These are phyloP conservation scores for Phallusia fumigata DNA, from an alignment of 23 tunicate genomes.

Conservation along the genomic window DNA sequence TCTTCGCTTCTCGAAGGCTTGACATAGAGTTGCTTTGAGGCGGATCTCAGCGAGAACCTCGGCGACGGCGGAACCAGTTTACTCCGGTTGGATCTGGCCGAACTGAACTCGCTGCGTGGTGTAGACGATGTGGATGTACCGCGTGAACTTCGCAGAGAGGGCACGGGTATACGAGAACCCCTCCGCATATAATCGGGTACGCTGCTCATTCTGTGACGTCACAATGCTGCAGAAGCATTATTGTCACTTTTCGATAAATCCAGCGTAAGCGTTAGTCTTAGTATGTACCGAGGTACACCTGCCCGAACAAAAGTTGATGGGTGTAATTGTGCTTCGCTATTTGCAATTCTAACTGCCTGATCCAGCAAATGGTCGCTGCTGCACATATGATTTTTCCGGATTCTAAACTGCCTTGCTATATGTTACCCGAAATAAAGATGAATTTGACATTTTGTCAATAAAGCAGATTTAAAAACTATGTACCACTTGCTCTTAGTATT, in stretches of 20 bases:
- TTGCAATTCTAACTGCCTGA: no score
- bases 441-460: no score
- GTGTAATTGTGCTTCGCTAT: no score
- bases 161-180: slow-evolving; percentile 1
- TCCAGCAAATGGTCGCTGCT: no score
- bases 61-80: slow-evolving; percentile 7
- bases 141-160: background rate
- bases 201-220: background rate
- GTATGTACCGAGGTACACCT: no score
- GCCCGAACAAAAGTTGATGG: no score
- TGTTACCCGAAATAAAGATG: no score
- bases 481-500: no score
- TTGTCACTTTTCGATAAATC: background rate
- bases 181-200: background rate
- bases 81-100: slow-evolving; percentile 8
- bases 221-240: background rate
- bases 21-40: background rate
- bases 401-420: no score
- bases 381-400: no score
- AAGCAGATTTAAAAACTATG: no score
- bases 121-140: background rate
- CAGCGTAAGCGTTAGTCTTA: no score
- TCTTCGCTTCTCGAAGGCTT: background rate
- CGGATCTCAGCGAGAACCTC: background rate
- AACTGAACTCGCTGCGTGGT: background rate